Evolutionary conservation across 1,140 invertebrate genomes (phyloP).

Genomic region (Hetaerina americana): DNA sequence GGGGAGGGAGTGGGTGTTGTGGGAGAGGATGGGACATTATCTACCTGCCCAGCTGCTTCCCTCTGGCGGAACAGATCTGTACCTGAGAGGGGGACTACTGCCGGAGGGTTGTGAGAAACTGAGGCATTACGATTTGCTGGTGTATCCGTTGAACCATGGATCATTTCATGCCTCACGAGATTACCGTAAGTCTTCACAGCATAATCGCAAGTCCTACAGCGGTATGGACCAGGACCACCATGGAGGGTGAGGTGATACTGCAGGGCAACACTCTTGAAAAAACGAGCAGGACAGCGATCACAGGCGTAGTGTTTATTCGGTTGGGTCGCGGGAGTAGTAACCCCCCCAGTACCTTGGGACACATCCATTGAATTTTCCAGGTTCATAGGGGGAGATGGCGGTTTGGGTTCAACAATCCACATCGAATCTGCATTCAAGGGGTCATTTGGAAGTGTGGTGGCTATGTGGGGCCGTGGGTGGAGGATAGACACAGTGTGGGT

Average conservation of each 20-base stretch:
- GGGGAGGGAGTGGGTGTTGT: not conserved
- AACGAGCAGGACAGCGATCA: constrained; percentile 51
- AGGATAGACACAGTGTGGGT: constrained; percentile 45
- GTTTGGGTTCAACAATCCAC: constrained; percentile 26
- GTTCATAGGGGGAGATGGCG: not conserved
- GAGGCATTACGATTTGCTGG: constrained; percentile 3
- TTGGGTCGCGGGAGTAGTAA: not conserved
- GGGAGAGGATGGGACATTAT: not conserved
- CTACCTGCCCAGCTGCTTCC: constrained; percentile 26
- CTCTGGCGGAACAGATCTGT: constrained; percentile 45
- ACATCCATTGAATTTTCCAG: not conserved
- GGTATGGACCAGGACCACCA: constrained; percentile 49
- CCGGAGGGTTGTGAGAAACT: constrained; percentile 12
- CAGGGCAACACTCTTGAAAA: constrained; percentile 51
- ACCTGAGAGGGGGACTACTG: constrained; percentile 44
- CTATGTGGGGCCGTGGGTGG: constrained; percentile 46
- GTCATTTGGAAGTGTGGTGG: constrained; percentile 28
- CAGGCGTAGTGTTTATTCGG: constrained; percentile 35
- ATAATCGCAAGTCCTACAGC: constrained; percentile 74
- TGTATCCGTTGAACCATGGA: constrained; percentile 30
- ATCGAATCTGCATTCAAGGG: constrained; percentile 22
- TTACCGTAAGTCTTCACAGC: constrained; percentile 63
- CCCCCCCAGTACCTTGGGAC: not conserved
- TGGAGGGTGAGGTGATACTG: constrained; percentile 60
- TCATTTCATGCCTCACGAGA: constrained; percentile 55